Percentiles rank a stretch among this genome's conserved stretches.
Evolutionary conservation across 2,113 vertebrate genomes (phyloP).

Genomic region (Scomber scombrus): DNA sequence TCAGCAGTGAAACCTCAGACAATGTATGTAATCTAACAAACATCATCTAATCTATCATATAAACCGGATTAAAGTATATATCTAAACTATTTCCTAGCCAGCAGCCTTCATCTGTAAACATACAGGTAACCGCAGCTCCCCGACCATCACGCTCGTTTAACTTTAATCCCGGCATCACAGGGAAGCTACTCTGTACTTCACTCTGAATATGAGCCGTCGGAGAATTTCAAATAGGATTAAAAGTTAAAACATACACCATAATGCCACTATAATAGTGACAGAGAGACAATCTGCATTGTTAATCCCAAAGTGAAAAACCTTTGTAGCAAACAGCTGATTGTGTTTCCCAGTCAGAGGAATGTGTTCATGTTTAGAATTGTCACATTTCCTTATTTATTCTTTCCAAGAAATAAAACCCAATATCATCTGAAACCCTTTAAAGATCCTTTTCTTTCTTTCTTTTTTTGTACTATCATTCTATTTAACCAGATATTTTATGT

Average conservation of each 20-base stretch:
- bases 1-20: constrained; percentile 20
- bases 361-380: neutral
- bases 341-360: constrained; percentile 8
- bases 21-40: constrained; percentile 18
- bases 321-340: neutral
- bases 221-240: constrained; percentile 35
- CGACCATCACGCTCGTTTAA: constrained; percentile 43
- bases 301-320: constrained; percentile 22
- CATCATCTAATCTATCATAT: neutral
- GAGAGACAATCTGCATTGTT: constrained; percentile 22
- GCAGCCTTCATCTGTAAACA: constrained; percentile 28
- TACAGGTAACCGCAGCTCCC: constrained; percentile 36
- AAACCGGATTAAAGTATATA: constrained; percentile 10
- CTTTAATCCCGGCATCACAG: constrained; percentile 5
- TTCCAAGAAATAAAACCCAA: constrained; percentile 15
- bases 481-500: too few relatives aligned
- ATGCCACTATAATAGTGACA: constrained; percentile 25
- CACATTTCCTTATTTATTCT: neutral
- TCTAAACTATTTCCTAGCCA: neutral
- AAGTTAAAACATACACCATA: constrained; percentile 28
- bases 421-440: neutral
- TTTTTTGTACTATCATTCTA: too few relatives aligned
- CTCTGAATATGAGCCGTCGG: constrained; percentile 37
- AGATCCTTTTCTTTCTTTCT: neutral
- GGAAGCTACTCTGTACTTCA: constrained; percentile 33